These are phyloP conservation scores for Sycophila sp. DNA, from an alignment of 1,140 invertebrate species.

Conservation along the genomic window DNA sequence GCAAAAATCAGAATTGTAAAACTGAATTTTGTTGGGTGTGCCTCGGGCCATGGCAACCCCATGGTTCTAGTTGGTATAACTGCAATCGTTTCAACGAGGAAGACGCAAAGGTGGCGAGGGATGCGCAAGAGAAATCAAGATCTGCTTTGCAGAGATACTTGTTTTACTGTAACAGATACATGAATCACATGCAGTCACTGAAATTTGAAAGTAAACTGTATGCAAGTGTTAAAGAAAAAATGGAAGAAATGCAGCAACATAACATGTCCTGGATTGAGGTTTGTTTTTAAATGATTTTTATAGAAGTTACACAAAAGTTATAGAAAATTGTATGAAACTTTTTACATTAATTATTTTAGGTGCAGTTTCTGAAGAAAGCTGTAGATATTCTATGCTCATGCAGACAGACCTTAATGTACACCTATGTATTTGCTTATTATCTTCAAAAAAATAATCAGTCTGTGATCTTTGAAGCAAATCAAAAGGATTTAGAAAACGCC, in stretches of 20 bases:
- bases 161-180: conserved; percentile 98
- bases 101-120: conserved; percentile 93
- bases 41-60: conserved; percentile 97
- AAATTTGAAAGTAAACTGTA: conserved; percentile 98
- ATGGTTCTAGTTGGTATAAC: conserved; percentile 98
- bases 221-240: conserved; percentile 94
- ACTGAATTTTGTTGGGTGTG: conserved; percentile 99
- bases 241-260: conserved; percentile 99
- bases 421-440: conserved; percentile 99
- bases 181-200: conserved; percentile 99
- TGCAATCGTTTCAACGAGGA: conserved; percentile 98
- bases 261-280: conserved; percentile 99
- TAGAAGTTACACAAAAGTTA: too few species aligned
- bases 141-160: conserved; percentile 93
- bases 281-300: too few species aligned
- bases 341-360: too few species aligned
- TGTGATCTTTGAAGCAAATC: conserved; percentile 99
- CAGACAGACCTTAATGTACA: conserved; percentile 98
- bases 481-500: conserved; percentile 96
- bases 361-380: conserved; percentile 97
- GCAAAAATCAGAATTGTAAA: conserved; percentile 98
- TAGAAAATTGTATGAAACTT: not conserved
- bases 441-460: conserved; percentile 98
- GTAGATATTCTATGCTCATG: conserved; percentile 98
- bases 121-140: conserved; percentile 94